Evolutionary conservation across 2,888 invertebrate genomes (phyloP).

Genomic region (Dolichomitus sp.): DNA sequence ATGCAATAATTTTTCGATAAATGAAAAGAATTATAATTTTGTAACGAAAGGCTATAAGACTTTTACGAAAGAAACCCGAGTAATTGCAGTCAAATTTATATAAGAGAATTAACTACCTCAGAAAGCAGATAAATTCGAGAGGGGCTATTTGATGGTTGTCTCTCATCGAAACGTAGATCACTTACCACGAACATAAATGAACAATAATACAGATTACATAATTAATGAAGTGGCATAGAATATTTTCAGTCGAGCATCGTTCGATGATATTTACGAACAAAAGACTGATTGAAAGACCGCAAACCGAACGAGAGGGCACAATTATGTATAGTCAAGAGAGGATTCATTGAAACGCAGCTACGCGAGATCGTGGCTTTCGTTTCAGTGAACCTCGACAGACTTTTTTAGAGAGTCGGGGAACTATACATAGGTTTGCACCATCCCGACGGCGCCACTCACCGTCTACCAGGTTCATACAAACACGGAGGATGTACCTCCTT

Average conservation of each 20-base stretch:
- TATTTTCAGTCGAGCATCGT: background rate
- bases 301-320: background rate
- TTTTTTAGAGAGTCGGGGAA: slow-evolving; percentile 1
- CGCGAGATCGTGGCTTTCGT: background rate
- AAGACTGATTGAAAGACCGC: background rate
- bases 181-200: background rate
- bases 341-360: slow-evolving; percentile 1
- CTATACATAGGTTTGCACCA: slow-evolving; percentile 1
- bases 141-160: no score
- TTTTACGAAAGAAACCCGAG: no score
- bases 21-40: no score
- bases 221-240: background rate
- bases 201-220: background rate
- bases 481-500: slow-evolving; percentile 14
- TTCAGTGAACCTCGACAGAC: background rate
- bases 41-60: no score
- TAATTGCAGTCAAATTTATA: background rate
- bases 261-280: background rate
- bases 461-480: slow-evolving; percentile 13
- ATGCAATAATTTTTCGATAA: no score
- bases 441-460: slow-evolving; percentile 9
- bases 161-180: background rate
- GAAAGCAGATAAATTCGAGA: background rate
- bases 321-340: background rate
- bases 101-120: background rate